phyloP scores from a whole-genome alignment of 2,113 vertebrate genomes.

The Siphamia tubifer region DNA sequence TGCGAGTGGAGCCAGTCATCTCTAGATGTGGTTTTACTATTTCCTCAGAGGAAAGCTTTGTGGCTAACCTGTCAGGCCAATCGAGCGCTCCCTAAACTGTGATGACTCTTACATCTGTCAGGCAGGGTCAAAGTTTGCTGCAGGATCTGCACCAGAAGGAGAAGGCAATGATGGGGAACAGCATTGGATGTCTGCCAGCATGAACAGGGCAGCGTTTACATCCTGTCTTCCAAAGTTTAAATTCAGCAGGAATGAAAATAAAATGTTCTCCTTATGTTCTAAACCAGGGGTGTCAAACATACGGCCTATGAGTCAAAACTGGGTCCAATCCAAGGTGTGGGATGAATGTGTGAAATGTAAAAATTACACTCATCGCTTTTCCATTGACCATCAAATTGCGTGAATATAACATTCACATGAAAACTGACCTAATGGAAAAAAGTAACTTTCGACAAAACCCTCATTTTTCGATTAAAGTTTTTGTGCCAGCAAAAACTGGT shows the following conservation, averaged over 20 bases:
- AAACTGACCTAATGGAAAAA: too few relatives aligned
- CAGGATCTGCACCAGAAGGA: background rate
- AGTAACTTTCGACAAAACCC: too few relatives aligned
- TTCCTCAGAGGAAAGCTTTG: conserved; percentile 57
- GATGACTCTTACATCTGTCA: conserved; percentile 72
- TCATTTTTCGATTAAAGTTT: too few relatives aligned
- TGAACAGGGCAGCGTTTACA: conserved; percentile 22
- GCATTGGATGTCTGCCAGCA: conserved; percentile 24
- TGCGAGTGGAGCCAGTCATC: conserved; percentile 32
- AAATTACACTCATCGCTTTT: too few relatives aligned
- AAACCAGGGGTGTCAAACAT: too few relatives aligned
- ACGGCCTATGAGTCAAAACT: too few relatives aligned
- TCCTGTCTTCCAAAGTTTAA: conserved; percentile 40
- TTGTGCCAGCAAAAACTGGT: too few relatives aligned
- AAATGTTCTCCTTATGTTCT: conserved; percentile 30
- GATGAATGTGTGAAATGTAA: too few relatives aligned
- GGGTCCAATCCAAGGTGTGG: too few relatives aligned
- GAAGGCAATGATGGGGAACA: background rate
- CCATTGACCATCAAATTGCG: too few relatives aligned
- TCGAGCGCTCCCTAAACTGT: conserved; percentile 25
- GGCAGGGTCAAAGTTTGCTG: conserved; percentile 48
- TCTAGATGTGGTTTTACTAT: conserved; percentile 65
- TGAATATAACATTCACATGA: too few relatives aligned
- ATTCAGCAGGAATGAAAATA: conserved; percentile 52
- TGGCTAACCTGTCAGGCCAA: conserved; percentile 57